phyloP scores from a whole-genome alignment of 2,888 invertebrate species.

The Seira sanloemensis region DNA sequence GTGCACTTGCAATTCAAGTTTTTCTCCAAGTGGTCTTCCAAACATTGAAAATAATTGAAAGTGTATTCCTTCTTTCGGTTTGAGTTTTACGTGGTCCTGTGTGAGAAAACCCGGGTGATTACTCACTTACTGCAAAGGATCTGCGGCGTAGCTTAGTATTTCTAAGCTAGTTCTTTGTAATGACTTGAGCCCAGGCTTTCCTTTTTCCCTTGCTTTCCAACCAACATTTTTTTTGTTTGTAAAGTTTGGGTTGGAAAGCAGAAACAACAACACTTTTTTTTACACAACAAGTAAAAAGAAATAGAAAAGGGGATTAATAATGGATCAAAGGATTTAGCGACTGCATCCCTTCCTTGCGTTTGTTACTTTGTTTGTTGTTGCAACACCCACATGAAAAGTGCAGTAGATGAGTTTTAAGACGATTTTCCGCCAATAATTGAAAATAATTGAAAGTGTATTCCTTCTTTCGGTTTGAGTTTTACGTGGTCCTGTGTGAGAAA shows the following conservation, averaged over 20 bases:
- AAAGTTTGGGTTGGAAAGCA: slow-evolving; percentile 47
- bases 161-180: slow-evolving; percentile 42
- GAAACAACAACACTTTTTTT: slow-evolving; percentile 6
- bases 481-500: slow-evolving; percentile 40
- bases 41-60: not conserved
- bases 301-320: slow-evolving; percentile 51
- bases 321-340: slow-evolving; percentile 61
- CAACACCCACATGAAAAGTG: not conserved
- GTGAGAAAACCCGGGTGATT: slow-evolving; percentile 53
- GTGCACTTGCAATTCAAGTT: no score
- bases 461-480: slow-evolving; percentile 13
- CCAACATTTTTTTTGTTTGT: slow-evolving; percentile 11
- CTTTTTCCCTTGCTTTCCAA: not conserved
- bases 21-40: no score
- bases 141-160: slow-evolving; percentile 51
- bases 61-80: not conserved
- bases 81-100: slow-evolving; percentile 25
- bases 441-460: not conserved
- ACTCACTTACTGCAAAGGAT: no score
- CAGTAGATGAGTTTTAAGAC: no score
- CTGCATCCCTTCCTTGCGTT: slow-evolving; percentile 49
- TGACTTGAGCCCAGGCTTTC: not conserved
- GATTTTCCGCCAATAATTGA: no score
- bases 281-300: slow-evolving; percentile 26
- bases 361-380: not conserved